Conservation (phyloP, 1,140 invertebrate genomes). For the Lysiphlebus fabarum region DNA sequence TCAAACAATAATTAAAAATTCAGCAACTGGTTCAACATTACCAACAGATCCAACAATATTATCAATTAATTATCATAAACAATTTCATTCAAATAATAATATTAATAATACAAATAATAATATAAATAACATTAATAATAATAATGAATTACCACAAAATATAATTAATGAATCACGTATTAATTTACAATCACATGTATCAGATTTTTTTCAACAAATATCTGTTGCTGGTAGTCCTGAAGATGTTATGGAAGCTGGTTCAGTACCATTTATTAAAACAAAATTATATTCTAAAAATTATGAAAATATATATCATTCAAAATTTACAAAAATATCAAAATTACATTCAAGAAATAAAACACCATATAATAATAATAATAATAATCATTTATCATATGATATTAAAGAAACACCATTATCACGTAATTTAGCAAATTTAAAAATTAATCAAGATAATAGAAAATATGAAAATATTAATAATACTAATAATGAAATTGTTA, state of each 20-base stretch:
- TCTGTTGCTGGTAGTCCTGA: slow-evolving; percentile 55
- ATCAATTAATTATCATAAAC: slow-evolving; percentile 29
- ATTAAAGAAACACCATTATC: slow-evolving; percentile 40
- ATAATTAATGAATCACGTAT: slow-evolving; percentile 46
- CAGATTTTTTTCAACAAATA: slow-evolving; percentile 58
- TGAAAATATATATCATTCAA: slow-evolving; percentile 37
- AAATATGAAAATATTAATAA: slow-evolving; percentile 51
- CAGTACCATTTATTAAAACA: slow-evolving; percentile 38
- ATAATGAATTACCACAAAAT: slow-evolving; percentile 44
- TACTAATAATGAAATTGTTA: slow-evolving; percentile 43
- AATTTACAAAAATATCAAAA: slow-evolving; percentile 45
- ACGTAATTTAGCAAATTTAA: slow-evolving; percentile 41
- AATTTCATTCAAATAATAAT: slow-evolving; percentile 33
- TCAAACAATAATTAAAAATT: slow-evolving; percentile 16
- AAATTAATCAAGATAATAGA: slow-evolving; percentile 44
- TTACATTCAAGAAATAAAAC: slow-evolving; percentile 43
- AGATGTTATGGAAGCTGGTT: slow-evolving; percentile 50
- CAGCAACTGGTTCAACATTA: slow-evolving; percentile 36
- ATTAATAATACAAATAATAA: slow-evolving; percentile 24
- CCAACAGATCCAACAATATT: slow-evolving; percentile 37
- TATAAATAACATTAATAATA: slow-evolving; percentile 28
- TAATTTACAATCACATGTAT: slow-evolving; percentile 52
- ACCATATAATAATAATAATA: slow-evolving; percentile 43
- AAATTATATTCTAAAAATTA: slow-evolving; percentile 32
- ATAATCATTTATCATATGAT: slow-evolving; percentile 32